Evolutionary conservation across 2,113 vertebrate genomes (phyloP).

Genomic region (Caranx ignobilis): DNA sequence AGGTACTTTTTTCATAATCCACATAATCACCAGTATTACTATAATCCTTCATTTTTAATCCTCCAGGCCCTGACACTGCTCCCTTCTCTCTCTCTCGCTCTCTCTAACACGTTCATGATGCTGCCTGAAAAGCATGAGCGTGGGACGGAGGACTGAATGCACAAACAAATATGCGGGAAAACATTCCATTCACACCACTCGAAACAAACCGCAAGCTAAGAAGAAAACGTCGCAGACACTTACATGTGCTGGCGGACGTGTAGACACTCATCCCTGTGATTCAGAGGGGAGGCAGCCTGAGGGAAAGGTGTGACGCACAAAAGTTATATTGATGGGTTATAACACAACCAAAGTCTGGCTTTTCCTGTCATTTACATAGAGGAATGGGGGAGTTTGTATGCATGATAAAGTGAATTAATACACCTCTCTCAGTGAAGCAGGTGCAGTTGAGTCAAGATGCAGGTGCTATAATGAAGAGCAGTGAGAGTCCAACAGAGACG

Average conservation of each 20-base stretch:
- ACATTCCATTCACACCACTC: conserved; percentile 43
- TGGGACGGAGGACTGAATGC: not conserved
- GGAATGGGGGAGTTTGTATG: not conserved
- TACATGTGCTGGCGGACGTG: conserved; percentile 12
- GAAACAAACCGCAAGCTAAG: conserved; percentile 28
- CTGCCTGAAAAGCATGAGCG: conserved; percentile 14
- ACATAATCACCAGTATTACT: conserved; percentile 50
- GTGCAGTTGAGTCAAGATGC: not conserved
- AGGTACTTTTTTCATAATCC: conserved; percentile 30
- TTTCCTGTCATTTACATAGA: not conserved
- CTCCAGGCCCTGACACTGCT: conserved; percentile 32
- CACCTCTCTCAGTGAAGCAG: not conserved
- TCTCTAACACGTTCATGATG: conserved; percentile 17
- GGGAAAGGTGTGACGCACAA: not conserved
- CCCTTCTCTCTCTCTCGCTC: not conserved
- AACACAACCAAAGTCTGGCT: not conserved
- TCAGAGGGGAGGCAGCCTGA: not conserved
- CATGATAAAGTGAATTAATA: not conserved
- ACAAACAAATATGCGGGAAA: conserved; percentile 33
- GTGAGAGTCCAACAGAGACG: not conserved
- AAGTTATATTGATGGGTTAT: not conserved
- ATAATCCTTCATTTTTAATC: conserved; percentile 51
- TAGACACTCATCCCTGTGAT: not conserved
- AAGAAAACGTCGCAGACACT: conserved; percentile 33
- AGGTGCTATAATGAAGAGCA: too few species aligned